Percentiles rank a stretch among this genome's conserved stretches.
Evolutionary conservation across 2,888 invertebrate species (phyloP).

Genomic region (Sarcophaga carnaria): DNA sequence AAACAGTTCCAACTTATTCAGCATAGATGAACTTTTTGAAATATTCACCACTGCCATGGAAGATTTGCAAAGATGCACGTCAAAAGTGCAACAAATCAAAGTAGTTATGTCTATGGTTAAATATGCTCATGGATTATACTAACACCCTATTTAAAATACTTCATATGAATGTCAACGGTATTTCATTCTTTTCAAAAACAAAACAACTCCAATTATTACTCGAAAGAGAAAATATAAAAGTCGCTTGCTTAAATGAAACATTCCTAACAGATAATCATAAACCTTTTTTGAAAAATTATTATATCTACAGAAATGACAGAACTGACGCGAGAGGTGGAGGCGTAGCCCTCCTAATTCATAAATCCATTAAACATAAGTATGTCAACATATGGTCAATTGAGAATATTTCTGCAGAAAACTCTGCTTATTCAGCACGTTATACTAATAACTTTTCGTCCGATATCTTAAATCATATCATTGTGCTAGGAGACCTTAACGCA

Average conservation of each 20-base stretch:
- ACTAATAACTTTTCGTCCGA: conserved; percentile 19
- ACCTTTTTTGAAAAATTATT: too few relatives aligned
- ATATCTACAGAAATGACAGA: not conserved
- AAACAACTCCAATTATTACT: conserved; percentile 8
- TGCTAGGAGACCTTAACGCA: conserved; percentile 21
- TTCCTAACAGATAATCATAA: not conserved
- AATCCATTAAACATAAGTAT: conserved; percentile 6
- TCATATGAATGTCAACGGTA: conserved; percentile 21
- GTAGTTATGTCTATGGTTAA: conserved; percentile 33
- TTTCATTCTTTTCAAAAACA: not conserved
- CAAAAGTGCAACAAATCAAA: conserved; percentile 30
- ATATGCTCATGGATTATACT: conserved; percentile 27
- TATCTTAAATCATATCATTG: conserved; percentile 1
- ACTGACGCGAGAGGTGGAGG: not conserved
- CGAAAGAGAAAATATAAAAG: conserved; percentile 7
- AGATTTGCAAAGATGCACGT: conserved; percentile 10
- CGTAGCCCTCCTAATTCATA: conserved; percentile 18
- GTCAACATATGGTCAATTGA: conserved; percentile 16
- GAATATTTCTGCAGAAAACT: conserved; percentile 30
- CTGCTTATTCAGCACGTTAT: not conserved
- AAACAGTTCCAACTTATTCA: conserved; percentile 11
- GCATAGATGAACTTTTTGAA: too few relatives aligned
- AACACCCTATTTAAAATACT: conserved; percentile 15
- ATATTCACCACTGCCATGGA: conserved; percentile 33
- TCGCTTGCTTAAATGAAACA: conserved; percentile 5